A percentile compares a stretch with the other conserved stretches of the same genome.
These are phyloP conservation scores for Melanotaenia parkinsoni DNA, from an alignment of 2,797 vertebrate species.

Conservation along the genomic window DNA sequence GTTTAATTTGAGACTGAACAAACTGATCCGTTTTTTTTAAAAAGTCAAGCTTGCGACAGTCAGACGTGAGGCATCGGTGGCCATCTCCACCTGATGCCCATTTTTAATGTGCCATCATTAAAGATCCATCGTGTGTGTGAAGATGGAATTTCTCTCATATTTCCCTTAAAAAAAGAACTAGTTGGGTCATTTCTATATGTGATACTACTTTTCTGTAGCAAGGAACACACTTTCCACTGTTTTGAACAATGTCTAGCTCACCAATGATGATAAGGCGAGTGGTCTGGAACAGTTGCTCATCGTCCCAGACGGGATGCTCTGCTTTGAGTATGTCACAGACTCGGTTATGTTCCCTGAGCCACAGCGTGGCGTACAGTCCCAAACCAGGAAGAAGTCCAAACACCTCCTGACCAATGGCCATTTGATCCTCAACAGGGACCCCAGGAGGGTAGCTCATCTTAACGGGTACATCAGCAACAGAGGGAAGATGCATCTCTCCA, in stretches of 20 bases:
- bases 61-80: too few relatives aligned
- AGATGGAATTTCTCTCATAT: neutral
- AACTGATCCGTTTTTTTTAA: neutral
- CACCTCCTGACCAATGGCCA: constrained; percentile 94
- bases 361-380: constrained; percentile 89
- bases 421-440: constrained; percentile 71
- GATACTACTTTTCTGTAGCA: neutral
- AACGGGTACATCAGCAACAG: constrained; percentile 78
- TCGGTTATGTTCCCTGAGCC: constrained; percentile 96
- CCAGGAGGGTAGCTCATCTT: constrained; percentile 89
- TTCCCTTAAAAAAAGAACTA: neutral
- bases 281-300: constrained; percentile 98
- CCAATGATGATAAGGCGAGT: constrained; percentile 93
- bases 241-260: constrained; percentile 56
- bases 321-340: constrained; percentile 91
- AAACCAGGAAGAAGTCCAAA: constrained; percentile 94
- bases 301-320: constrained; percentile 92
- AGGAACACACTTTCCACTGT: neutral
- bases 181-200: neutral
- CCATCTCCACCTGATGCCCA: neutral
- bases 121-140: neutral
- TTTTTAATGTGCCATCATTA: neutral
- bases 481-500: constrained; percentile 91
- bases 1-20: too few relatives aligned
- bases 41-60: too few relatives aligned